These are phyloP conservation scores for Drosophila murphyi DNA, from an alignment of 1,140 invertebrate species.

Conservation along the genomic window DNA sequence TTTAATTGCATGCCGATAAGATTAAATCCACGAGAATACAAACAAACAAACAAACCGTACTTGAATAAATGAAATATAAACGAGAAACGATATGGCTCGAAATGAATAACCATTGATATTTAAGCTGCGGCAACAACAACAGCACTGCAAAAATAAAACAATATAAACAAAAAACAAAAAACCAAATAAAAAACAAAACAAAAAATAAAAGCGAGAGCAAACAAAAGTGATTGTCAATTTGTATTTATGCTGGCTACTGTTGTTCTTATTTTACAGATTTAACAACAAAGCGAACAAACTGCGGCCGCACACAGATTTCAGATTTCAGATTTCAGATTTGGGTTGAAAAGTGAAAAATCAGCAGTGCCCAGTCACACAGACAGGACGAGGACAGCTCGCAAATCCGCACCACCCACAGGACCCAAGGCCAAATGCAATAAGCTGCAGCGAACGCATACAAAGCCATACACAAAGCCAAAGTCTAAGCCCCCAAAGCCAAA, in stretches of 20 bases:
- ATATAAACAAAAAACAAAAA: constrained; percentile 4
- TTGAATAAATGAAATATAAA: constrained; percentile 61
- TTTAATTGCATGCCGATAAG: constrained; percentile 72
- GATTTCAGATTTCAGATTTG: constrained; percentile 67
- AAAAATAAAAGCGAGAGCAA: constrained; percentile 7
- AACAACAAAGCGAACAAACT: constrained; percentile 51
- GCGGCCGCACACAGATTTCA: constrained; percentile 64
- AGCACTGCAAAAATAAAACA: constrained; percentile 2
- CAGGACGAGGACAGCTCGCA: not conserved
- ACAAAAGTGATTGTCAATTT: constrained; percentile 69
- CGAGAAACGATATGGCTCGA: constrained; percentile 40
- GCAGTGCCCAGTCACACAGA: constrained; percentile 13
- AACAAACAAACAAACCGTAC: constrained; percentile 13
- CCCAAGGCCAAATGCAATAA: constrained; percentile 73
- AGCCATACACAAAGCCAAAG: constrained; percentile 51
- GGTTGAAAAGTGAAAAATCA: constrained; percentile 71
- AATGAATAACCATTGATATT: constrained; percentile 63
- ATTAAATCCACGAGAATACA: constrained; percentile 64
- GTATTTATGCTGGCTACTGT: constrained; percentile 62
- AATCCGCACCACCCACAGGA: constrained; percentile 20
- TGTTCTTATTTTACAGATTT: constrained; percentile 73
- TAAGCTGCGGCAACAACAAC: constrained; percentile 63
- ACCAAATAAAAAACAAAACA: not conserved
- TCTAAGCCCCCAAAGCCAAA: constrained; percentile 51
- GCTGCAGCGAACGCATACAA: constrained; percentile 53